Evolutionary conservation across 2,888 invertebrate species (phyloP), one percentile per base, ranked within the genome.

Genomic region (Gandaritis pyraliata): DNA sequence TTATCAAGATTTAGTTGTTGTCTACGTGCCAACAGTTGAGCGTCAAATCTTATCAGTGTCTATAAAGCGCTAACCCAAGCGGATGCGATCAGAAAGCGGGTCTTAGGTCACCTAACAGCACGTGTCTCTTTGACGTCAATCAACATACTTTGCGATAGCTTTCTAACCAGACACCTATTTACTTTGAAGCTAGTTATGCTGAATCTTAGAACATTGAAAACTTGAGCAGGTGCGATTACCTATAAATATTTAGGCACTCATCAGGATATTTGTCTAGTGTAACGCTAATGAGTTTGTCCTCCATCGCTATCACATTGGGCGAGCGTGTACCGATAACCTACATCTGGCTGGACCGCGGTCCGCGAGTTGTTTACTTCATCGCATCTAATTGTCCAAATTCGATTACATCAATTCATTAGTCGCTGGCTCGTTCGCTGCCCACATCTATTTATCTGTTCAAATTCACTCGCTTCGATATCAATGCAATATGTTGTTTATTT

Each of bases 51-150:
- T 78, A 80, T 78, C 76, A 70, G 58, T 66, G 72, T 73, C 70
- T 69, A 61, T 70, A 66, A 69, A 75, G 70, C 63, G 70, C 68
- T 66, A 68, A 68, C 64, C 67, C 62, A 70, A 60, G 75, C 79
- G 81, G 84, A 81, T 81, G 72, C 69, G 68, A 69, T 74, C 70
- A 70, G 75, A 74, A 77, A 79, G 75, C 72, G 73, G 85, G 84
- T 83, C 85, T 80, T 80, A 83, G 85, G 85, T 85, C 83, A 78
- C 72, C 72, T 77, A 78, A 77, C 75, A 75, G 75, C 81, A 79
- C 80, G 81, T 82, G 86, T 77, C 75, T 72, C 69, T 76, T 81
- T 83, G 83, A 84, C 85, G 86, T 86, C 86, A 82, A 81, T 74
- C 73, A 75, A 74, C 78, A 74, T 73, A 72, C 73, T 73, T 74